Percentiles rank a stretch among this genome's conserved stretches.
phyloP scores from a whole-genome alignment of 2,888 invertebrate species.

The Chymomyza amoena region DNA sequence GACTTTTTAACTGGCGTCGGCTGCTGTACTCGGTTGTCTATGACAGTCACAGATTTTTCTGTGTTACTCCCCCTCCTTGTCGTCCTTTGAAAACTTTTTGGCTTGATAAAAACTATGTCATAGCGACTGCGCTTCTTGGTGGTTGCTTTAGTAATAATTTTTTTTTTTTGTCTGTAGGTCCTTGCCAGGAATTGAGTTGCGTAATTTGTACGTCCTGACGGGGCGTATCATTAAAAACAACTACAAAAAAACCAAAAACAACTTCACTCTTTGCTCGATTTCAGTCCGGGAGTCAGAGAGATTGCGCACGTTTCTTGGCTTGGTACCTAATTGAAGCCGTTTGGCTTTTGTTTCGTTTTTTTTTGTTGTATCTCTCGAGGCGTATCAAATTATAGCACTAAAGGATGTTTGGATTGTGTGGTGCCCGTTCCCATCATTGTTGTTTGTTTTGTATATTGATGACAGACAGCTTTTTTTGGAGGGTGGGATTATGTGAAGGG shows the following conservation, averaged over 20 bases:
- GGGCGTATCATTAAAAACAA: constrained; percentile 14
- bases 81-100: not conserved
- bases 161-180: not conserved
- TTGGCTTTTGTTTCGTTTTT: not conserved
- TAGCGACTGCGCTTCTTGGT: constrained; percentile 21
- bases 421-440: not conserved
- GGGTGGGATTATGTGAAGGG: not conserved
- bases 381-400: constrained; percentile 53
- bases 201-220: constrained; percentile 50
- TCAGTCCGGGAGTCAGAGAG: constrained; percentile 19
- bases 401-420: constrained; percentile 10
- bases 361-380: constrained; percentile 39
- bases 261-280: not conserved
- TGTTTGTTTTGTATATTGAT: not conserved
- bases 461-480: not conserved
- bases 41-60: not conserved
- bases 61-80: not conserved
- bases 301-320: constrained; percentile 53
- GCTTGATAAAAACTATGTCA: constrained; percentile 55
- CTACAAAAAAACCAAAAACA: constrained; percentile 37
- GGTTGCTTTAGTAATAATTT: constrained; percentile 15
- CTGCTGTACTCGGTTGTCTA: not conserved
- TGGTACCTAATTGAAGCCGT: not conserved
- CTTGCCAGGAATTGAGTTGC: constrained; percentile 57
- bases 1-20: not conserved